A percentile compares a stretch with the other conserved stretches of the same genome.
These are phyloP conservation scores for Scaptomyza flava DNA, from an alignment of 2,888 invertebrate species.

Conservation along the genomic window DNA sequence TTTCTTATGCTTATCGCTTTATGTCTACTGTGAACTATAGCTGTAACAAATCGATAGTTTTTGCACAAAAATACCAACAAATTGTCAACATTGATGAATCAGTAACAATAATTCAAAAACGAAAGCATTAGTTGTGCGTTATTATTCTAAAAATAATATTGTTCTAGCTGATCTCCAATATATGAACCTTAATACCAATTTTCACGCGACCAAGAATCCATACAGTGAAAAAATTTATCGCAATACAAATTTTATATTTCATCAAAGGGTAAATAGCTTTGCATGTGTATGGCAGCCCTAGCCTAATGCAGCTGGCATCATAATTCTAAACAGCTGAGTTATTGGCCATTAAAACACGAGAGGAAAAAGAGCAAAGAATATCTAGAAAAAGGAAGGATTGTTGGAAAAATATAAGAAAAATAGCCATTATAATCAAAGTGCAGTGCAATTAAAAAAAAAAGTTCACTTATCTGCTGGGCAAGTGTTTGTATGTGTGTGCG, in stretches of 20 bases:
- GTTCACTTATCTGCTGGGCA: slow-evolving; percentile 2
- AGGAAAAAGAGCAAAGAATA: slow-evolving; percentile 40
- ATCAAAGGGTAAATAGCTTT: background rate
- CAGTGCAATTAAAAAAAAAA: slow-evolving; percentile 1
- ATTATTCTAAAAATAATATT: background rate
- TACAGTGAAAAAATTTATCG: background rate
- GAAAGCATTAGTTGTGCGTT: background rate
- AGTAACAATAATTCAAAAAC: background rate
- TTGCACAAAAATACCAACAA: background rate
- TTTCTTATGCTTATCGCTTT: background rate
- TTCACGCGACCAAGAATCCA: background rate
- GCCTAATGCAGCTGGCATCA: slow-evolving; percentile 47
- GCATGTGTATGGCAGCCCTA: slow-evolving; percentile 31
- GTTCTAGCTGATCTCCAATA: background rate
- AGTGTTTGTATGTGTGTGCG: slow-evolving; percentile 19
- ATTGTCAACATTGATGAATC: background rate
- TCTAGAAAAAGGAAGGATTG: slow-evolving; percentile 36
- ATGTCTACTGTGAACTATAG: background rate
- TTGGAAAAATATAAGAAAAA: slow-evolving; percentile 28
- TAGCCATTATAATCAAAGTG: background rate
- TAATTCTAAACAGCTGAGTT: slow-evolving; percentile 59
- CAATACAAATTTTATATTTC: background rate
- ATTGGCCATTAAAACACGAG: slow-evolving; percentile 44
- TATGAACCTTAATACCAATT: background rate
- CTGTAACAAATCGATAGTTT: background rate